Percentiles rank a stretch among this genome's conserved stretches.
Conservation (phyloP, 2,113 vertebrate species). For the Talpa occidentalis region DNA sequence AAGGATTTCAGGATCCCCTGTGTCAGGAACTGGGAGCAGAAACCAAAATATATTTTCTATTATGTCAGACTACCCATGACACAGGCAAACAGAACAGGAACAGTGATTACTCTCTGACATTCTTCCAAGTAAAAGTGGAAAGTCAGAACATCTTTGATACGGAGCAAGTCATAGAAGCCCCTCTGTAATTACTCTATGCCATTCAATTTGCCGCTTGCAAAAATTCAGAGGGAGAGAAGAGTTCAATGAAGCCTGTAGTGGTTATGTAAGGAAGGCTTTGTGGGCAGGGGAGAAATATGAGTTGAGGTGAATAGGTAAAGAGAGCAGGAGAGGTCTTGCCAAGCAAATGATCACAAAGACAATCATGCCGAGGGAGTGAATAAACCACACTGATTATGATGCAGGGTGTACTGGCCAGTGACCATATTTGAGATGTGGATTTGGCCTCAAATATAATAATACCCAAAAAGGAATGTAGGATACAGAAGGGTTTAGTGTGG, state of each 20-base stretch:
- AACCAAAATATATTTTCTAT: not conserved
- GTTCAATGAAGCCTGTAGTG: not conserved
- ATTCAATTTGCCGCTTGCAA: slow-evolving; percentile 9
- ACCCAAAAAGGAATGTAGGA: not conserved
- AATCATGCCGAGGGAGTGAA: not conserved
- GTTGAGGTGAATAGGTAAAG: not conserved
- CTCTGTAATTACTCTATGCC: not conserved
- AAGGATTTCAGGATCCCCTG: not conserved
- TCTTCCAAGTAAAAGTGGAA: not conserved
- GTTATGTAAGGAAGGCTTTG: not conserved
- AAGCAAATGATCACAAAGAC: not conserved
- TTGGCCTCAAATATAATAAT: slow-evolving; percentile 7
- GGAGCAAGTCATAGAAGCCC: not conserved
- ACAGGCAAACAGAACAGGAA: not conserved
- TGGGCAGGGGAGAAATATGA: not conserved
- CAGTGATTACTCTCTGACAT: not conserved
- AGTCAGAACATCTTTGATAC: not conserved
- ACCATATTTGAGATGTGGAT: not conserved
- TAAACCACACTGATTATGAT: not conserved
- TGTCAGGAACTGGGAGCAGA: not conserved
- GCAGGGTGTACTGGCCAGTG: not conserved
- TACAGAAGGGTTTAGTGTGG: not conserved
- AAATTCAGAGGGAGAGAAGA: slow-evolving; percentile 30
- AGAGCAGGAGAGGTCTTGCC: not conserved
- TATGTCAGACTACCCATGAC: not conserved